A percentile compares a stretch with the other conserved stretches of the same genome.
phyloP scores from a whole-genome alignment of 1,140 invertebrate genomes.

The Calliopsis andreniformis region DNA sequence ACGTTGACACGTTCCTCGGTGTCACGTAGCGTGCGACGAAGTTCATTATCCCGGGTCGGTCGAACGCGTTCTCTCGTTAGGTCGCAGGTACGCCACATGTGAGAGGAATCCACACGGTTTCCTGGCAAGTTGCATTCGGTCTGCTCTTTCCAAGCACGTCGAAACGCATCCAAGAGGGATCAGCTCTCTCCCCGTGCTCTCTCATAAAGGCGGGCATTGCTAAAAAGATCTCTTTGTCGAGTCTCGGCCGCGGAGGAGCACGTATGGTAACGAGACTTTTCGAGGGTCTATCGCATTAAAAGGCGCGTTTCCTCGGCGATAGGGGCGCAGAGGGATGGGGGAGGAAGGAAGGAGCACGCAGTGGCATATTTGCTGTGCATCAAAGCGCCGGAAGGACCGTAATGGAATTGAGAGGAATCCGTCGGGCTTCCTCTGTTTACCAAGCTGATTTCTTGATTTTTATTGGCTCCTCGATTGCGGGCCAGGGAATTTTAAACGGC shows the following conservation, averaged over 20 bases:
- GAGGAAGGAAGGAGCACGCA: constrained; percentile 8
- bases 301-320: constrained; percentile 21
- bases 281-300: constrained; percentile 36
- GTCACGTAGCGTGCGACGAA: not conserved
- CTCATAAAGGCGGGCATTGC: constrained; percentile 52
- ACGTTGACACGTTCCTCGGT: not conserved
- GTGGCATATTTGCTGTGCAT: constrained; percentile 61
- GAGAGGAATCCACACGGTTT: constrained; percentile 35
- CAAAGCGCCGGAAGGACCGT: constrained; percentile 54
- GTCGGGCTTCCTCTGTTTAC: constrained; percentile 53
- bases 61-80: not conserved
- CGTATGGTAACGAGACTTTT: constrained; percentile 52
- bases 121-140: constrained; percentile 7
- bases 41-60: constrained; percentile 22
- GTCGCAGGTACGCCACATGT: not conserved
- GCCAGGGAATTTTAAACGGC: constrained; percentile 59
- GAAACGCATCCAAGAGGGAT: constrained; percentile 34
- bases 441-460: constrained; percentile 62
- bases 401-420: constrained; percentile 59
- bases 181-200: constrained; percentile 26
- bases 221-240: constrained; percentile 50
- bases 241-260: not conserved
- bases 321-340: not conserved
- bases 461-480: constrained; percentile 58
- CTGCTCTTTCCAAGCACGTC: constrained; percentile 40